Conservation (phyloP, 1,140 invertebrate species). For the Sesamia nonagrioides region DNA sequence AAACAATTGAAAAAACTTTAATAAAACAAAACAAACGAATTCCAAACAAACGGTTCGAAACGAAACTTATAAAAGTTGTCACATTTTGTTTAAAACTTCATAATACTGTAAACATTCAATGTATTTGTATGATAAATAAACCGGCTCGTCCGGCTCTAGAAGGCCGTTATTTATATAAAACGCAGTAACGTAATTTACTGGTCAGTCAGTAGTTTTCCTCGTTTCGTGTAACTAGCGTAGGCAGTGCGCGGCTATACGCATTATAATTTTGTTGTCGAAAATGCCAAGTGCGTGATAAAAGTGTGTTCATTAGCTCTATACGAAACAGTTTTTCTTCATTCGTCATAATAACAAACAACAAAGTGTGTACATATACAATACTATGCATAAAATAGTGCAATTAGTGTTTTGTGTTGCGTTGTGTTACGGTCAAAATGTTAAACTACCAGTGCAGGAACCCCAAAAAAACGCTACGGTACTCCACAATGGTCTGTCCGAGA, state of each 20-base stretch:
- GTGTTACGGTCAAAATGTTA: conserved; percentile 11
- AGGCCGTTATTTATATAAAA: conserved; percentile 4
- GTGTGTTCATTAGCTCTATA: neutral
- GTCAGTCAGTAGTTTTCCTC: conserved; percentile 29
- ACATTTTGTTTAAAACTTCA: too few relatives aligned
- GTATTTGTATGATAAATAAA: too few relatives aligned
- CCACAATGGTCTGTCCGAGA: conserved; percentile 68
- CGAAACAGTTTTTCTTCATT: neutral
- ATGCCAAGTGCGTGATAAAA: neutral
- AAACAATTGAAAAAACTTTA: too few relatives aligned
- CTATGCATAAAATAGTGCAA: conserved; percentile 13
- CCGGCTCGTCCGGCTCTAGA: too few relatives aligned
- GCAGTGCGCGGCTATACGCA: neutral
- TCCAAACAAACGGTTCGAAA: too few relatives aligned
- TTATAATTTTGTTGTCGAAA: neutral
- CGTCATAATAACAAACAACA: neutral
- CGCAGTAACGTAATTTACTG: neutral
- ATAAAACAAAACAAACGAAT: too few relatives aligned
- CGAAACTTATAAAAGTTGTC: too few relatives aligned
- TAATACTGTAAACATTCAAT: too few relatives aligned
- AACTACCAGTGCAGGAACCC: neutral
- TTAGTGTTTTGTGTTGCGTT: conserved; percentile 22
- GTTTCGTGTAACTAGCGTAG: neutral
- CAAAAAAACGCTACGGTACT: neutral
- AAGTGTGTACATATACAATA: neutral